Conservation (phyloP, 2,113 vertebrate genomes). For the Proteles cristata region DNA sequence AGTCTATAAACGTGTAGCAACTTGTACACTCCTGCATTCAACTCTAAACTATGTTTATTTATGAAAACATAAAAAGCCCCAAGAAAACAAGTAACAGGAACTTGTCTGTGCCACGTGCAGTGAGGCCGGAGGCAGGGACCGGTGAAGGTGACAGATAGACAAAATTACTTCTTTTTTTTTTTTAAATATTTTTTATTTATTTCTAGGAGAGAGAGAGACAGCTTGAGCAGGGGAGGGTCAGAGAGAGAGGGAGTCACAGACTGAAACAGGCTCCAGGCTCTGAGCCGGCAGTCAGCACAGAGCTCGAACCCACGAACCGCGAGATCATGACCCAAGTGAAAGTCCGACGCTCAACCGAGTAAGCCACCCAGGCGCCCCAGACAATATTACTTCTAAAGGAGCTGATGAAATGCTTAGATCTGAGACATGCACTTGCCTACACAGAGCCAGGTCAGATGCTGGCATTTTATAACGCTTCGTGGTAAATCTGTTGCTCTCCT, state of each 20-base stretch:
- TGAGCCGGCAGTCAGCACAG: no score
- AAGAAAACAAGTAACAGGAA: not conserved
- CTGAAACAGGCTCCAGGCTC: no score
- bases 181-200: no score
- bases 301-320: no score
- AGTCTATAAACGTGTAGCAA: not conserved
- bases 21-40: not conserved
- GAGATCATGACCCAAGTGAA: no score
- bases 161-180: not conserved
- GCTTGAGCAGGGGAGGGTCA: no score
- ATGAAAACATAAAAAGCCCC: not conserved
- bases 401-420: not conserved
- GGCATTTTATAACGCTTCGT: not conserved
- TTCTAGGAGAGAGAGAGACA: no score
- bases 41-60: not conserved
- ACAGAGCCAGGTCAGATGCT: no score
- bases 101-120: not conserved
- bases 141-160: not conserved
- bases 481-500: not conserved
- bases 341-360: no score
- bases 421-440: not conserved
- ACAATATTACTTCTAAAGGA: not conserved
- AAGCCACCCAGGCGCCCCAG: no score
- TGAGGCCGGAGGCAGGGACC: not conserved
- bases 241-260: no score